A percentile compares a stretch with the other conserved stretches of the same genome.
Conservation (phyloP, 2,113 vertebrate genomes). For the Oreochromis tanganicae region DNA sequence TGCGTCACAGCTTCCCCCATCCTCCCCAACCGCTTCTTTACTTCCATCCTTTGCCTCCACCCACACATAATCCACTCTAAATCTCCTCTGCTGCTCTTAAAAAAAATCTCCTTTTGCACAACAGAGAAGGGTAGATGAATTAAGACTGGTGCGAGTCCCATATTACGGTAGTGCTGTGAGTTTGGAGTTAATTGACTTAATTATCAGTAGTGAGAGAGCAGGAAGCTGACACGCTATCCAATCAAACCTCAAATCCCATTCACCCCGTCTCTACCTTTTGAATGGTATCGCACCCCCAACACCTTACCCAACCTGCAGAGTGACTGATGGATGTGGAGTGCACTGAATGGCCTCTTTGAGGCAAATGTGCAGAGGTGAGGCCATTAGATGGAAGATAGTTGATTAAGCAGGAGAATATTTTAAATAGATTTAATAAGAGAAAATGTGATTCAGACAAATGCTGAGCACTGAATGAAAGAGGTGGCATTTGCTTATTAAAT, state of each 20-base stretch:
- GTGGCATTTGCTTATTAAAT: not conserved
- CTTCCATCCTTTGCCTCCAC: conserved; percentile 4
- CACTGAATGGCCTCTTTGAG: not conserved
- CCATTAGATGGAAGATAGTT: conserved; percentile 21
- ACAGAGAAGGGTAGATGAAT: conserved; percentile 4
- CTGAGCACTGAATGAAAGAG: not conserved
- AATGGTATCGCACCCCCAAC: not conserved
- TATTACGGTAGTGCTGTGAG: not conserved
- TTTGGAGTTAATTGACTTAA: conserved; percentile 33
- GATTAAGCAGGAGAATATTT: conserved; percentile 7
- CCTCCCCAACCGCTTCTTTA: not conserved
- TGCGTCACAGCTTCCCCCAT: not conserved
- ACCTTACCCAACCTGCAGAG: not conserved
- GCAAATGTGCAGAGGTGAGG: not conserved
- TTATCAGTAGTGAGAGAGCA: conserved; percentile 12
- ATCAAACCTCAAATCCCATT: conserved; percentile 12
- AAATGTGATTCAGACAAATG: not conserved
- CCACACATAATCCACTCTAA: conserved; percentile 17
- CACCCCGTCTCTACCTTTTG: not conserved
- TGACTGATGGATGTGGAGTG: not conserved
- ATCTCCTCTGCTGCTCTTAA: not conserved
- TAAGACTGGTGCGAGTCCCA: not conserved
- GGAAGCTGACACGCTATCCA: not conserved
- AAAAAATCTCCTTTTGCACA: not conserved
- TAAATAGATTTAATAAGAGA: conserved; percentile 4